phyloP scores from a whole-genome alignment of 2,113 vertebrate genomes.

The Megaceryle torquata region DNA sequence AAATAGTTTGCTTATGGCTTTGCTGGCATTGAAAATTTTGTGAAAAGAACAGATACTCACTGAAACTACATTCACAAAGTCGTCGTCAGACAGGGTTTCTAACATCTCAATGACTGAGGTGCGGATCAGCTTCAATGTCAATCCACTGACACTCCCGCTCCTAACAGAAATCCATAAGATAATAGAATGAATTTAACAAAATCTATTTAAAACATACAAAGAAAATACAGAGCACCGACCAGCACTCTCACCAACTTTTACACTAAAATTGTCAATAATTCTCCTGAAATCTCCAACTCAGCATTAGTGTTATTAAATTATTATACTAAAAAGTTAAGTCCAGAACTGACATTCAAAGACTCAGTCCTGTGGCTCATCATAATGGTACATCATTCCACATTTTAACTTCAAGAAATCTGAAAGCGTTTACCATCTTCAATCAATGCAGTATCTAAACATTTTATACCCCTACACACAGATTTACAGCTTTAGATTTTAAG shows the following conservation, averaged over 20 bases:
- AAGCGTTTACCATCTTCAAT: not conserved
- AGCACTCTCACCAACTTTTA: not conserved
- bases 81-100: conserved; percentile 96
- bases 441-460: not conserved
- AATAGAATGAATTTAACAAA: not conserved
- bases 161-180: conserved; percentile 60
- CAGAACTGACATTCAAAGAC: not conserved
- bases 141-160: conserved; percentile 94
- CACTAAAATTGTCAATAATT: not conserved
- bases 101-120: conserved; percentile 97
- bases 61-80: conserved; percentile 98
- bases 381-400: not conserved
- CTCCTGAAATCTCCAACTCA: not conserved
- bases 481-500: not conserved
- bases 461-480: not conserved
- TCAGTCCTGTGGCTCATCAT: not conserved
- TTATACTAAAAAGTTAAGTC: not conserved
- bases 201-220: not conserved
- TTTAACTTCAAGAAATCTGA: not conserved
- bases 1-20: not conserved
- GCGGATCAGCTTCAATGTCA: conserved; percentile 94
- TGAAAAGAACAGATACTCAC: conserved; percentile 79
- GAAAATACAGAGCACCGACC: not conserved
- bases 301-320: not conserved
- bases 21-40: not conserved